These are phyloP conservation scores for Priocnemis perturbator DNA, from an alignment of 2,888 invertebrate genomes.

Conservation along the genomic window DNA sequence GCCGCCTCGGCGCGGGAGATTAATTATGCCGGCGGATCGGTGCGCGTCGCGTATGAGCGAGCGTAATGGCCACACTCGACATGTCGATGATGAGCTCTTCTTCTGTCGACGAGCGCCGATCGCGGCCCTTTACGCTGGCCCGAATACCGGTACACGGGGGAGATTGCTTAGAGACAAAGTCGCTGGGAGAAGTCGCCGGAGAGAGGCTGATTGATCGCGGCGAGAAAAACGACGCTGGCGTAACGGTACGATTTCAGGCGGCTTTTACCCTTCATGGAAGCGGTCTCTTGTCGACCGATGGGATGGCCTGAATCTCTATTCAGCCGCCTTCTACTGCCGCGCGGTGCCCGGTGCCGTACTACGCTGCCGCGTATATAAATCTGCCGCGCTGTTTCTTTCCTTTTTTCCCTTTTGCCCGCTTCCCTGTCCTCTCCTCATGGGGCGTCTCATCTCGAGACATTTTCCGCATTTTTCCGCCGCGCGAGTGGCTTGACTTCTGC, in stretches of 20 bases:
- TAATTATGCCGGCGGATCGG: too few relatives aligned
- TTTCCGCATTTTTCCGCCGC: conserved; percentile 21
- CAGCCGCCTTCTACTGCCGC: conserved; percentile 44
- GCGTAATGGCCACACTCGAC: too few relatives aligned
- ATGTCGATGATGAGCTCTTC: too few relatives aligned
- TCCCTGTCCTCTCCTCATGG: not conserved
- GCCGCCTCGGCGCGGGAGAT: too few relatives aligned
- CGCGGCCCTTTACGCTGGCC: too few relatives aligned
- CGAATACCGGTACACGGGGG: conserved; percentile 18
- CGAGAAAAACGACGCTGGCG: conserved; percentile 49
- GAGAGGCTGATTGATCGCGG: conserved; percentile 25
- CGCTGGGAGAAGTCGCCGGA: conserved; percentile 30
- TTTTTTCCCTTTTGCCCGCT: conserved; percentile 14
- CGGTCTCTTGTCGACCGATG: conserved; percentile 54
- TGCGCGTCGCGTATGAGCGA: too few relatives aligned
- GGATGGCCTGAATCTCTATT: conserved; percentile 63
- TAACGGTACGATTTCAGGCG: conserved; percentile 70
- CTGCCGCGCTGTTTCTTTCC: conserved; percentile 14
- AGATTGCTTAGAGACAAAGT: too few relatives aligned
- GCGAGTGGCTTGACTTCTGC: too few relatives aligned
- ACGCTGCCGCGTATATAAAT: conserved; percentile 48
- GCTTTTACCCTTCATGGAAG: conserved; percentile 70
- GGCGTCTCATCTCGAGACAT: not conserved
- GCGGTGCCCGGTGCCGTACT: conserved; percentile 40
- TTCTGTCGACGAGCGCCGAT: too few relatives aligned